Evolutionary conservation across 2,888 invertebrate genomes (phyloP), one percentile per base, ranked within the genome.

Genomic region (Chouioia cunea): DNA sequence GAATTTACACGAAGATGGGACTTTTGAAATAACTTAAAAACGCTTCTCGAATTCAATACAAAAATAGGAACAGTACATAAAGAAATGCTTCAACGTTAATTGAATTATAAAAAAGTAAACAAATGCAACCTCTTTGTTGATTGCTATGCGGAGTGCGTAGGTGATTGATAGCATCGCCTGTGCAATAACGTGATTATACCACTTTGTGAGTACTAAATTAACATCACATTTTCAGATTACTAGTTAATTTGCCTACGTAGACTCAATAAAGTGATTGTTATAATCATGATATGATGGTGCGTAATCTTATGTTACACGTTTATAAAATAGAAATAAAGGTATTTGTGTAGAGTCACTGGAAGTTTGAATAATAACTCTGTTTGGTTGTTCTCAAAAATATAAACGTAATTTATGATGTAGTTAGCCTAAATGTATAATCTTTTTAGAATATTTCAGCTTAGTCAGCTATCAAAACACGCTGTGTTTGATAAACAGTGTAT

Each of bases 361-460:
- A 58, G 20, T 10, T 44, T 14, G 27, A 12, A 36, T 47, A 44
- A 27, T 43, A 36, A 20, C 15, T 60, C 20, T 57, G 44, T 22
- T 53, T 43, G n/a, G 14, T 36, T 60, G 18, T 46, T 47, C 52
- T 23, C 59, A 48, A 65, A 54, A 60, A 65, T 54, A 60, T 43
- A 53, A 65, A 65, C 57, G 23, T 53, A 69, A n/a, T 44, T 53
- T 70, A 59, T 14, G 43, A 50, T 56, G 10, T 60, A 15, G 12
- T 58, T 22, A 52, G 6, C 36, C 22, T 62, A 63, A 16, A 47
- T 46, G 53, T 27, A 18, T 48, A 47, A 46, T 56, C 57, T 66
- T 70, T n/a, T 67, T 67, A 71, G 58, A 67, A 67, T 71, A 54
- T 67, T 59, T 64, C 16, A 67, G 57, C 36, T 67, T 57, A 23